A percentile compares a stretch with the other conserved stretches of the same genome.
Evolutionary conservation across 1,140 invertebrate genomes (phyloP).

Genomic region (Lepidurus apus): DNA sequence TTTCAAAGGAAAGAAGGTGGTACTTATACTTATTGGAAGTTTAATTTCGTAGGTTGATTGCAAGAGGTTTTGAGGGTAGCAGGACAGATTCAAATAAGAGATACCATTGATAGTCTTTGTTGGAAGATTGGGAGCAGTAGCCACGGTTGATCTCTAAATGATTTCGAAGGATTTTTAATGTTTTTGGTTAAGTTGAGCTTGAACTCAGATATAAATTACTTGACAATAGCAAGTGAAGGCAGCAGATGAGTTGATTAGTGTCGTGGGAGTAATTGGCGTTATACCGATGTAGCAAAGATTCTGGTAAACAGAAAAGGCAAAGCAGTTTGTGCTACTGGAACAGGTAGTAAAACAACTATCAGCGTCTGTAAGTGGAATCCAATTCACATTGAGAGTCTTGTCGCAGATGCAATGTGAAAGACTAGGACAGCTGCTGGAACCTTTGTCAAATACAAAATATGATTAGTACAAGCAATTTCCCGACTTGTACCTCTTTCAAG

Average conservation of each 20-base stretch:
- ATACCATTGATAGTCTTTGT: neutral
- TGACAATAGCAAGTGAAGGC: neutral
- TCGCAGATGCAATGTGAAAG: neutral
- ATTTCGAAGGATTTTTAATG: neutral
- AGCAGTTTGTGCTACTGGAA: neutral
- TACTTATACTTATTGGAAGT: neutral
- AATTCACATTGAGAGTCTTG: neutral
- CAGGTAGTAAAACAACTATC: neutral
- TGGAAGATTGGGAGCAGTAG: neutral
- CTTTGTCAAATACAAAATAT: neutral
- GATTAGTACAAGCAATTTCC: neutral
- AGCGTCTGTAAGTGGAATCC: neutral
- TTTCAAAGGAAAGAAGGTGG: neutral
- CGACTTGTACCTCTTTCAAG: neutral
- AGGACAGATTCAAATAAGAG: neutral
- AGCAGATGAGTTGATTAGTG: neutral
- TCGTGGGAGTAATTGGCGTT: neutral
- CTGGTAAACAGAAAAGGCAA: neutral
- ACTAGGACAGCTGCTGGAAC: neutral
- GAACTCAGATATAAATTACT: neutral
- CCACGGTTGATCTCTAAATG: neutral
- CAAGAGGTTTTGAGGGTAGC: neutral
- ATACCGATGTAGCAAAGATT: neutral
- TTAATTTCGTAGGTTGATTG: neutral
- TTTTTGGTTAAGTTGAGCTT: neutral